Evolutionary conservation across 2,113 vertebrate genomes (phyloP), one percentile per base, ranked within the genome.

Genomic region (Chaetodon auriga): DNA sequence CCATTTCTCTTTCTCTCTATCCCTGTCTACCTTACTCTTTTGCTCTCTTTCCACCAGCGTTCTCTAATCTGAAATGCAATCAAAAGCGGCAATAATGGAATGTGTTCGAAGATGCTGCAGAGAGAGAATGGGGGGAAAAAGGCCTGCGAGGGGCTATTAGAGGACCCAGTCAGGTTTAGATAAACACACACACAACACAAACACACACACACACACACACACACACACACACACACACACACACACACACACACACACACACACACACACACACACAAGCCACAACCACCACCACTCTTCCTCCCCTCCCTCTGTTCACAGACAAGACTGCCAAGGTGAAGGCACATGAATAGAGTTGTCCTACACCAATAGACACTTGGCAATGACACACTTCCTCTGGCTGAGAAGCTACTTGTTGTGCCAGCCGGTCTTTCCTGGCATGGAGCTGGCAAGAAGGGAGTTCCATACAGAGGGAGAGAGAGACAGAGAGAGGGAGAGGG

Each of bases 31-130:
- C 57, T 75, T 62, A 86, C 81, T 84, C 64, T 61, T 75, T 49
- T 86, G 84, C 80, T 85, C 80, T 55, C 73, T 74, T 68, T 70
- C 86, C 78, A 89, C 77, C 62, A 65, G 55, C 36, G 23, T 80
- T 75, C 75, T 89, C 74, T 86, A 92, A 93, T 93, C 90, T 94
- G 82, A 91, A 95, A 92, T 93, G 83, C 90, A 95, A 94, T 93
- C 93, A 94, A 91, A 89, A 92, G 60, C 25, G 60, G 60, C 82
- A 69, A 57, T 89, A 91, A 92, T 87, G 84, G 85, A 92, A 91
- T 86, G 82, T 82, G 83, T 92, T 92, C 91, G 76, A 85, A 84
- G 79, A 79, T 60, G 68, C 65, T 45, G 76, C 62, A 79, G 75
- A 78, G 83, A 36, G 83, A 36, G 41, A 75, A 77, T 55, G 76